Base-by-base conservation (phyloP, 2,797 vertebrate genomes). In the Spinus pinus region DNA sequence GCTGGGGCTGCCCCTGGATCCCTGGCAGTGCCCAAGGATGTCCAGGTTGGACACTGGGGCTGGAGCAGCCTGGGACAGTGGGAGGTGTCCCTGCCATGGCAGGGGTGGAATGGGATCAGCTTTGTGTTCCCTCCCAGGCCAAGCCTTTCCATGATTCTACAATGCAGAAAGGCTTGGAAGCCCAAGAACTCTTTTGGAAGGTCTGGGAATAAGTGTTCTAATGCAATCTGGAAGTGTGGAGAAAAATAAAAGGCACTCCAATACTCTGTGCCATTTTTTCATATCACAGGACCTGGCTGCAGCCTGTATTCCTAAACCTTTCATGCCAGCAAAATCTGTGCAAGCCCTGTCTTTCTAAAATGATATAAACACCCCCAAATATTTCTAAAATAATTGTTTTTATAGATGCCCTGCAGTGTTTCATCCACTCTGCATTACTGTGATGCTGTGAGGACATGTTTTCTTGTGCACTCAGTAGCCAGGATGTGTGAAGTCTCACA, bases 71-170 rank as follows among this genome's bases (percentile, higher is more conserved):
- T 78, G 73, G 58, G 16, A 28, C n/a, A 57, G 20, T n/a, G 75
- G 37, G 0, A 87, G 75, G 20, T 3, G 75, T 30, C 67, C 44
- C 51, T 87, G 75, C 9, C 66, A n/a, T n/a, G 66, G 58, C 42
- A 0, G 22, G 27, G 31, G 3, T 44, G 37, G 20, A 0, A 1
- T 0, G 2, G 3, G 30, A 7, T 33, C 28, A 1, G 2, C 7
- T 60, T 33, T 27, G 1, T 2, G 2, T 6, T 60, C 19, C 35
- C 23, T 62, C 1, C 42, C 19, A 61, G 0, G 5, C 6, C 35
- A 37, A 61, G 24, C 19, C 20, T 15, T 49, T n/a, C 35, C 1
- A 2, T 2, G 10, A 54, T 60, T 60, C 7, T 60, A 2, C 27
- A 12, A 25, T 6, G 6, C 6, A 46, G 22, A 54, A 78, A 81